These are phyloP conservation scores for Sterrhoptilus dennistouni DNA, from an alignment of 2,113 vertebrate species.

Conservation along the genomic window DNA sequence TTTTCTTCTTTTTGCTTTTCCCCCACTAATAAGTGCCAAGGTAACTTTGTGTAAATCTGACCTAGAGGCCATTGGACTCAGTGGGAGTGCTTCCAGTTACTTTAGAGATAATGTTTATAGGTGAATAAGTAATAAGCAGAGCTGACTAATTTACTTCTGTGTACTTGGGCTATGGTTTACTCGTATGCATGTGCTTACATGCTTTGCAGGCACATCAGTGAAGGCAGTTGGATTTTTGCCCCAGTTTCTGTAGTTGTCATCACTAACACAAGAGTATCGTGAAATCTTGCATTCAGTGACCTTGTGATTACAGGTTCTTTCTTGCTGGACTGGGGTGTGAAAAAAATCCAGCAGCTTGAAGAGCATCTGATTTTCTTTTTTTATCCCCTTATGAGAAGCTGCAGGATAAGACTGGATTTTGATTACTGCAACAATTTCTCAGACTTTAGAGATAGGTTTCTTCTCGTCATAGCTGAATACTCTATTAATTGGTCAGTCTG, in stretches of 20 bases:
- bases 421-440: slow-evolving; percentile 4
- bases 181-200: slow-evolving; percentile 28
- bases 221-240: slow-evolving; percentile 51
- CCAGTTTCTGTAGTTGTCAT: slow-evolving; percentile 49
- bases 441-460: background rate
- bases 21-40: accelerated
- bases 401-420: background rate
- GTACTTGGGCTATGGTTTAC: background rate
- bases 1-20: background rate
- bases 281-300: slow-evolving; percentile 27
- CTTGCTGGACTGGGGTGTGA: slow-evolving; percentile 41
- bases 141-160: background rate
- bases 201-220: slow-evolving; percentile 1
- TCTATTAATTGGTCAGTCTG: background rate
- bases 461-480: background rate
- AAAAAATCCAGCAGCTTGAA: slow-evolving; percentile 43
- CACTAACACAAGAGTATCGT: background rate
- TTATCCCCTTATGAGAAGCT: background rate
- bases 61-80: background rate
- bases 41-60: background rate
- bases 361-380: background rate
- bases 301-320: slow-evolving; percentile 40
- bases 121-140: background rate
- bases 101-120: background rate
- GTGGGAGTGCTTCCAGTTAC: background rate